Conservation (phyloP, 2,888 invertebrate species). For the Andricus curvator region DNA sequence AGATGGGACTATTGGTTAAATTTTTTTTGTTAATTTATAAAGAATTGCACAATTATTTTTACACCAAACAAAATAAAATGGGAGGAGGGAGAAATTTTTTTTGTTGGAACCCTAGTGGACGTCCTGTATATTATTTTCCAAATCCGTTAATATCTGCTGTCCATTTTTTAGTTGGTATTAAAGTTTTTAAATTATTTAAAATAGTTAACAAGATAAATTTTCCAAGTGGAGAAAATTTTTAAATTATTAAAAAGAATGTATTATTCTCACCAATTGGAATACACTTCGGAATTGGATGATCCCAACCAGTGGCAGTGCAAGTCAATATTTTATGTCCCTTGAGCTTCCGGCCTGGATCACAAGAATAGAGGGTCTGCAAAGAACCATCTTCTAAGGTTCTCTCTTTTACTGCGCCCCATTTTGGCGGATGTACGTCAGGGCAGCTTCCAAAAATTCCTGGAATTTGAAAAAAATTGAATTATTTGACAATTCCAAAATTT, state of each 20-base stretch:
- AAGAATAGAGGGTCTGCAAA: constrained; percentile 70
- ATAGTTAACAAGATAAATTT: too few relatives aligned
- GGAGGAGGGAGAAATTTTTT: too few relatives aligned
- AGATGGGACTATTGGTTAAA: too few relatives aligned
- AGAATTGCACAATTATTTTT: too few relatives aligned
- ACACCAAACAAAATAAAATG: too few relatives aligned
- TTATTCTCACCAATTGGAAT: constrained; percentile 64
- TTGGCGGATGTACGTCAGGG: constrained; percentile 65
- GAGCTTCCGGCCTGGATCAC: constrained; percentile 68
- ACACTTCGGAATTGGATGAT: constrained; percentile 69
- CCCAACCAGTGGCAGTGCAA: constrained; percentile 69
- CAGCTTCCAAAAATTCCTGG: constrained; percentile 65
- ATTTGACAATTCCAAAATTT: not conserved
- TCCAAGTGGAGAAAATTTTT: not conserved
- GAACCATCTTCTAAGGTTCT: constrained; percentile 67
- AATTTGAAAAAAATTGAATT: constrained; percentile 46
- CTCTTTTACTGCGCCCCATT: constrained; percentile 68
- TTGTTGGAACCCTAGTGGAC: too few relatives aligned
- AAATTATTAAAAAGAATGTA: not conserved
- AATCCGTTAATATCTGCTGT: too few relatives aligned
- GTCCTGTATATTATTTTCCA: too few relatives aligned
- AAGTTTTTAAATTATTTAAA: too few relatives aligned
- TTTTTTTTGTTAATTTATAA: too few relatives aligned
- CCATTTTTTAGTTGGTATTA: too few relatives aligned
- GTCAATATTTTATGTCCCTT: constrained; percentile 71